Evolutionary conservation across 2,113 vertebrate genomes (phyloP), one percentile per base, ranked within the genome.

Genomic region (Ceyx cyanopectus): DNA sequence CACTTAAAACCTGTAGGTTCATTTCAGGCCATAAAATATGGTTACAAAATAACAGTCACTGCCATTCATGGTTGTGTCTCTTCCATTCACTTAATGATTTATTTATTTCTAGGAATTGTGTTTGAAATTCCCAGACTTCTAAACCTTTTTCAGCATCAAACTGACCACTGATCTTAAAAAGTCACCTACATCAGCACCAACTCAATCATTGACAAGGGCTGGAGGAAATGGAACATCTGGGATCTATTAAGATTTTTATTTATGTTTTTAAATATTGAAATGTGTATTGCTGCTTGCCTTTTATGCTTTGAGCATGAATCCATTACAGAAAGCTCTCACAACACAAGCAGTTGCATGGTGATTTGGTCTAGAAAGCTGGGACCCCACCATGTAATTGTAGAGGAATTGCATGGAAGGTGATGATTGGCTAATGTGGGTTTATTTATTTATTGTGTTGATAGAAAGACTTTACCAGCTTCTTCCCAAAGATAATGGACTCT

Each of bases 211-310:
- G 85, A 72, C 81, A 85, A 83, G 58, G 41, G n/a, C 65, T 87
- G 65, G 76, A 89, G 93, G 92, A 95, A 96, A 87, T 91, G 76
- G 94, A 96, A 85, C 79, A 90, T 94, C 85, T 95, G 94, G 87
- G 81, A 94, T 93, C 67, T 95, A 87, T 95, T 96, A 89, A 79
- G 84, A 87, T 74, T 93, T 95, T 94, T 96, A 92, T 96, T 96
- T 95, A 93, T 91, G 85, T 68, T 89, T 95, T 94, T 87, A 92
- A 92, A 95, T 89, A 91, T 87, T 91, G 81, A 94, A 90, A 81
- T 81, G 57, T 78, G 53, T 79, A 85, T 92, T 3, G 10, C 51
- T 91, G 65, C 79, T 89, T 87, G 82, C 61, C 72, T 95, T 87
- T 91, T 91, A 77, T 0, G 1, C 85, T 92, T 70, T 57, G 48